These are phyloP conservation scores for Rhopalosiphum maidis DNA, from an alignment of 1,140 invertebrate genomes.

Conservation along the genomic window DNA sequence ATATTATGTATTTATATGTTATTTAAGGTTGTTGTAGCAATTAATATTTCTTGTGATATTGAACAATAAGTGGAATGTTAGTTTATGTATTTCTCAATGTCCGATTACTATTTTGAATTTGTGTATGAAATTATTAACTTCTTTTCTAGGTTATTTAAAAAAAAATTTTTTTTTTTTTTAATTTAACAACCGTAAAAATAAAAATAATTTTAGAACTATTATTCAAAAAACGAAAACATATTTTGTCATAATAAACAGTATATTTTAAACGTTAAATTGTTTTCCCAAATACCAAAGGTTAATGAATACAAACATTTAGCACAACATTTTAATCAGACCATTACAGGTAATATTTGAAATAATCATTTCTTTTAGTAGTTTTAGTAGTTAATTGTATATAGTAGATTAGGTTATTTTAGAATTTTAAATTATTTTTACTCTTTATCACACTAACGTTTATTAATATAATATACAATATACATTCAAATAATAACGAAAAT, in stretches of 20 bases:
- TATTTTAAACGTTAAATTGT: background rate
- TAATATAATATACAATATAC: too few relatives aligned
- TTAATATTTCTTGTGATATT: background rate
- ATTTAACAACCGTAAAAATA: background rate
- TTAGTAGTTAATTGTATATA: background rate
- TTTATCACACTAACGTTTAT: background rate
- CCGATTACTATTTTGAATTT: too few relatives aligned
- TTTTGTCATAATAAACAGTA: background rate
- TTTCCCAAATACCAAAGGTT: background rate
- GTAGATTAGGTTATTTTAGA: background rate
- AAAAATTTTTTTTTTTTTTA: background rate
- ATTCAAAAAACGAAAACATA: background rate
- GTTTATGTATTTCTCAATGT: too few relatives aligned
- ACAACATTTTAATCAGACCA: background rate
- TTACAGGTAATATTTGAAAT: background rate
- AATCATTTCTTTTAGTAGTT: background rate
- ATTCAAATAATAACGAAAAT: background rate
- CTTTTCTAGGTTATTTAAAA: too few relatives aligned
- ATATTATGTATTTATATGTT: background rate
- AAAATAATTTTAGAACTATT: too few relatives aligned
- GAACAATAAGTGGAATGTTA: background rate
- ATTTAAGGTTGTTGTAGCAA: background rate
- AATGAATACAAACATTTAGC: background rate
- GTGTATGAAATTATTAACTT: background rate
- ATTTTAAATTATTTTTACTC: background rate